Percentiles rank a stretch among this genome's conserved stretches.
Evolutionary conservation across 2,113 vertebrate species (phyloP).

Genomic region (Pluvialis apricaria): DNA sequence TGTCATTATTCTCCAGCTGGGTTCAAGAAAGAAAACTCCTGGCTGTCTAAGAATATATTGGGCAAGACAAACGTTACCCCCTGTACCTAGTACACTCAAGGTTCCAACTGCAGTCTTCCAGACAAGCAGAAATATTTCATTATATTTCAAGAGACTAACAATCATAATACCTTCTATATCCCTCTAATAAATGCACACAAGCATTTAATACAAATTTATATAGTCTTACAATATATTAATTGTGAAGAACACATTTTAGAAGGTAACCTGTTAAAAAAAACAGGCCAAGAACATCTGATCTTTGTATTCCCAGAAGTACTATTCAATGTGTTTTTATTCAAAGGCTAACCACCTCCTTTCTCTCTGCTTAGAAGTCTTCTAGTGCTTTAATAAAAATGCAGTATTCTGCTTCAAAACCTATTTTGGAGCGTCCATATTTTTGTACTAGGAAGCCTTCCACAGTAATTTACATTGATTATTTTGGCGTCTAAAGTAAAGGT

Average conservation of each 20-base stretch:
- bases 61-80: background rate
- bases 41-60: background rate
- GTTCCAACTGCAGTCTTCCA: background rate
- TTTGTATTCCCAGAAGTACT: background rate
- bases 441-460: background rate
- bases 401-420: background rate
- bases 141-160: background rate
- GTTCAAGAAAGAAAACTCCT: background rate
- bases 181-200: background rate
- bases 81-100: too few relatives aligned
- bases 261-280: background rate
- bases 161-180: fast-evolving
- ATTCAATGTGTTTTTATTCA: background rate
- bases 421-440: background rate
- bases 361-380: background rate
- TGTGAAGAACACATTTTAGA: background rate
- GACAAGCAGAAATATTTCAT: background rate
- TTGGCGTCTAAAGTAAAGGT: constrained; percentile 1
- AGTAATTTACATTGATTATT: background rate
- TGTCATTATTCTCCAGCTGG: background rate
- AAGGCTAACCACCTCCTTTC: background rate
- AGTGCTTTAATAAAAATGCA: background rate
- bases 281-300: background rate
- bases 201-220: background rate
- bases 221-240: background rate